Evolutionary conservation across 1,140 invertebrate species (phyloP).

Genomic region (Rhizoglyphus robini): DNA sequence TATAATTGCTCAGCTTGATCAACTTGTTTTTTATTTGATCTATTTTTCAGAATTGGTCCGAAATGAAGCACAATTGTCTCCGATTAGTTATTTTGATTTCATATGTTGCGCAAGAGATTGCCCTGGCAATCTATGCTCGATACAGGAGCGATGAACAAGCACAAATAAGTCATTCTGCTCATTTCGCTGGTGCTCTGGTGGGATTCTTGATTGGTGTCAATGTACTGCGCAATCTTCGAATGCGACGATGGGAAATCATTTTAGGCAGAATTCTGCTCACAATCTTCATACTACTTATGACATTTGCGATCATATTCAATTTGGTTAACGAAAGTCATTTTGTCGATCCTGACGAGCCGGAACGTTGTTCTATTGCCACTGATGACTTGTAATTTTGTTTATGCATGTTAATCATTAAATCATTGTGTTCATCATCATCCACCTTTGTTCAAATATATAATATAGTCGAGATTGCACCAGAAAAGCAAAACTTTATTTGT

Average conservation of each 20-base stretch:
- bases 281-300: constrained; percentile 47
- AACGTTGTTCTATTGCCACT: too few species aligned
- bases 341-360: constrained; percentile 20
- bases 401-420: too few species aligned
- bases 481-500: too few species aligned
- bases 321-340: constrained; percentile 48
- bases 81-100: constrained; percentile 56
- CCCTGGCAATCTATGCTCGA: constrained; percentile 66
- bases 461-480: too few species aligned
- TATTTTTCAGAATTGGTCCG: constrained; percentile 66
- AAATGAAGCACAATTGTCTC: constrained; percentile 74
- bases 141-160: constrained; percentile 41
- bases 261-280: constrained; percentile 55
- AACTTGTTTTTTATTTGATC: constrained; percentile 20
- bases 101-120: constrained; percentile 57
- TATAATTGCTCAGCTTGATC: not conserved
- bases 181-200: constrained; percentile 68
- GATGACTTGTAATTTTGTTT: too few species aligned
- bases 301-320: constrained; percentile 59
- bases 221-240: constrained; percentile 71
- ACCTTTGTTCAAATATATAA: too few species aligned
- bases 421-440: too few species aligned
- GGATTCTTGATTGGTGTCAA: constrained; percentile 86
- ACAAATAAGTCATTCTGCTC: constrained; percentile 41
- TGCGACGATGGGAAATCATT: constrained; percentile 65